These are phyloP conservation scores for Berghia stephanieae DNA, from an alignment of 1,140 invertebrate species.

Conservation along the genomic window DNA sequence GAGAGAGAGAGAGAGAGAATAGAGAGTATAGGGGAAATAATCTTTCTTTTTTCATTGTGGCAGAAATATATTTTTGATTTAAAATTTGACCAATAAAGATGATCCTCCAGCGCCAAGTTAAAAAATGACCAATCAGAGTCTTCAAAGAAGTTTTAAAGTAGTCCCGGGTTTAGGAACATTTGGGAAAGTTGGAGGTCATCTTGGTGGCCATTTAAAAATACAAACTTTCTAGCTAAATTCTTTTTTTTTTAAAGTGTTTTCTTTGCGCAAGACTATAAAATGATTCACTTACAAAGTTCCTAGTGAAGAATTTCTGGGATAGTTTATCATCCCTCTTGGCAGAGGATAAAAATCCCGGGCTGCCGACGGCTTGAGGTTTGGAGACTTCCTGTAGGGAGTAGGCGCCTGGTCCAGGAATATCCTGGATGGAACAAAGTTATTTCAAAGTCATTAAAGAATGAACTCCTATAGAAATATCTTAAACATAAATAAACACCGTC, in stretches of 20 bases:
- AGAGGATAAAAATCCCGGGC: conserved; percentile 61
- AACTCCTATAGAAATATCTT: background rate
- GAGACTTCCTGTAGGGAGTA: conserved; percentile 49
- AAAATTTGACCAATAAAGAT: background rate
- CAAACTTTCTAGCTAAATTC: too few relatives aligned
- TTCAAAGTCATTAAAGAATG: background rate
- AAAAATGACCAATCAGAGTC: background rate
- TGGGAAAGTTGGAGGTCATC: background rate
- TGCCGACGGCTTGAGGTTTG: conserved; percentile 48
- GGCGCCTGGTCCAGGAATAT: conserved; percentile 55
- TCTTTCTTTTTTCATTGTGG: background rate
- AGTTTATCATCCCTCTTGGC: conserved; percentile 59
- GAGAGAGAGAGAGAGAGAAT: background rate
- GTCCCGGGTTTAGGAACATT: background rate
- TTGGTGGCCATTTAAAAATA: too few relatives aligned
- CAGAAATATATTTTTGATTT: background rate
- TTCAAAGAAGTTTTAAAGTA: background rate
- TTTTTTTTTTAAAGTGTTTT: too few relatives aligned
- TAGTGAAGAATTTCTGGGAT: conserved; percentile 62
- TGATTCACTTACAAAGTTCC: conserved; percentile 60
- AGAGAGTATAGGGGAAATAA: too few relatives aligned
- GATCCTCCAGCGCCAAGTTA: background rate
- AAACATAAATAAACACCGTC: too few relatives aligned
- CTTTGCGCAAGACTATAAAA: too few relatives aligned
- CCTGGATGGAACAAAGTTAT: conserved; percentile 38